Evolutionary conservation across 2,113 vertebrate genomes (phyloP).

Genomic region (Scytalopus superciliaris): DNA sequence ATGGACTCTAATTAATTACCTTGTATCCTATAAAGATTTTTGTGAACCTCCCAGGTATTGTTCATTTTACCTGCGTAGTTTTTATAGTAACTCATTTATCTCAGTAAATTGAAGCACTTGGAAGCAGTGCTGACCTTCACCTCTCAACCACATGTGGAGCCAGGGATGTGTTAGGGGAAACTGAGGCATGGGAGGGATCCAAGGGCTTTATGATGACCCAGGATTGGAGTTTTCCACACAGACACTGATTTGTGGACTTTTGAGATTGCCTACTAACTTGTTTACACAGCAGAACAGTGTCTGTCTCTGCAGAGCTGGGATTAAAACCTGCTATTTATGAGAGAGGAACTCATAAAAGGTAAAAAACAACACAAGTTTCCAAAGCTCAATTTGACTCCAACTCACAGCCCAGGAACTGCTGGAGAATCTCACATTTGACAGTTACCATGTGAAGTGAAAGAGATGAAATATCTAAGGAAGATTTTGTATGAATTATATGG

Average conservation of each 20-base stretch:
- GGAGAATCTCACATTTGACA: accelerated
- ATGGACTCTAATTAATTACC: neutral
- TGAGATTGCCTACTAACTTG: neutral
- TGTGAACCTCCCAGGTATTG: neutral
- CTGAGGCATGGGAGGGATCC: neutral
- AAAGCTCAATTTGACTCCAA: neutral
- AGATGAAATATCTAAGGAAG: accelerated
- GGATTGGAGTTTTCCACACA: neutral
- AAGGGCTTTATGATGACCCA: neutral
- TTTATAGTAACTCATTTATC: neutral
- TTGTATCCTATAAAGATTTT: neutral
- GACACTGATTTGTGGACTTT: neutral
- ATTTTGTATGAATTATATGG: neutral
- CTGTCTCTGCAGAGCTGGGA: neutral
- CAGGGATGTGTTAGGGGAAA: neutral
- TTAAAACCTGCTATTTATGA: neutral
- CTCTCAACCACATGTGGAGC: accelerated
- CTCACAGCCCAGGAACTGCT: accelerated
- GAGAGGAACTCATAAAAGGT: neutral
- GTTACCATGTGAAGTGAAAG: neutral
- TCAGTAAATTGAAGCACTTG: neutral
- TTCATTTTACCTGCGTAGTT: neutral
- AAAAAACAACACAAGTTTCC: neutral
- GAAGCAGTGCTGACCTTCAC: neutral
- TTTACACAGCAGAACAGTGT: neutral